These are phyloP conservation scores for Nibea albiflora DNA, from an alignment of 2,113 vertebrate species.

Conservation along the genomic window DNA sequence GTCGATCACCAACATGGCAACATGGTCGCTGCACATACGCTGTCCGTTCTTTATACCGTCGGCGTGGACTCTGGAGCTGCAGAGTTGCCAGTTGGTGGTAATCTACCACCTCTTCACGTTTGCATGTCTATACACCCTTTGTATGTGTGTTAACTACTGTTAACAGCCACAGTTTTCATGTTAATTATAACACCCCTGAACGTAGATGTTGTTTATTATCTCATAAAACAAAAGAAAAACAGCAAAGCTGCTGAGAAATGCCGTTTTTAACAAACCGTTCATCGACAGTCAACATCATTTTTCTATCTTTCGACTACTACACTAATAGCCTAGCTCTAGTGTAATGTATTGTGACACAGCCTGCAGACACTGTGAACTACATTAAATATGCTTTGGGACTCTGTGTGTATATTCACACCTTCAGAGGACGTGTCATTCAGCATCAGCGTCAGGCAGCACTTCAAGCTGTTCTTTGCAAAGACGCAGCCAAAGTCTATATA, in stretches of 20 bases:
- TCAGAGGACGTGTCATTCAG: neutral
- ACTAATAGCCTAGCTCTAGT: neutral
- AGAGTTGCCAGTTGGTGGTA: too few relatives aligned
- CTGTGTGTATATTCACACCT: slow-evolving; percentile 30
- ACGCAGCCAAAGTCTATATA: neutral
- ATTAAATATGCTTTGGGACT: neutral
- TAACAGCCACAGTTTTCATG: neutral
- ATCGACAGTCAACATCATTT: neutral
- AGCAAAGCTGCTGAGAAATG: too few relatives aligned
- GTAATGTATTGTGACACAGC: neutral
- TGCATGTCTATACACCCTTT: too few relatives aligned
- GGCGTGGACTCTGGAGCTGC: too few relatives aligned
- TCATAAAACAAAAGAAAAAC: neutral
- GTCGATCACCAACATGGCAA: too few relatives aligned
- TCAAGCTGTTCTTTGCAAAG: slow-evolving; percentile 5
- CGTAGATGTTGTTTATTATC: neutral
- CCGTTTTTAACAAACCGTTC: neutral
- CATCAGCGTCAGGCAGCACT: neutral
- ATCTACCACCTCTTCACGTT: too few relatives aligned
- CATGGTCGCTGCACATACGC: too few relatives aligned
- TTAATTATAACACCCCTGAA: neutral
- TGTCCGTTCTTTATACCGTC: too few relatives aligned
- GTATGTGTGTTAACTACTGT: too few relatives aligned
- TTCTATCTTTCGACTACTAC: neutral
- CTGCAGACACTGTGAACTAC: neutral